Conservation (phyloP, 2,888 invertebrate genomes). For the Macaria liturata region DNA sequence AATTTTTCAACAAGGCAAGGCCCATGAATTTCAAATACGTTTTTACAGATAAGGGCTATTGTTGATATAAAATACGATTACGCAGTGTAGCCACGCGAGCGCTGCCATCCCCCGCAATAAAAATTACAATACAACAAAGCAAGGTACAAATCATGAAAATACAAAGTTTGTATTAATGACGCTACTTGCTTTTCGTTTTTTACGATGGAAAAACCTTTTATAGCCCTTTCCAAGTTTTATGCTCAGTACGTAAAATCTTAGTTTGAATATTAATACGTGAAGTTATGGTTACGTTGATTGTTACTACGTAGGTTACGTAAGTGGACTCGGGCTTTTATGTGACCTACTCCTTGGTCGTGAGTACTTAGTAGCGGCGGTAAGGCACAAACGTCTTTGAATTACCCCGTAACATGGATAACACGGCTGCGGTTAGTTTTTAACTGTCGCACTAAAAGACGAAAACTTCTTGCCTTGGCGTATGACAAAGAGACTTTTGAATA, state of each 20-base stretch:
- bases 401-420: too few species aligned
- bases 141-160: constrained; percentile 72
- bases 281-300: constrained; percentile 38
- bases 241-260: constrained; percentile 42
- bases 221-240: constrained; percentile 50
- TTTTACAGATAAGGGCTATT: constrained; percentile 75
- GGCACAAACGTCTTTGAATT: too few species aligned
- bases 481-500: too few species aligned
- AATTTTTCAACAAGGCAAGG: constrained; percentile 69
- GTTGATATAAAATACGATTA: constrained; percentile 80
- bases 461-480: too few species aligned
- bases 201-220: constrained; percentile 60
- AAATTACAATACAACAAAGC: constrained; percentile 77
- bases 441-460: too few species aligned
- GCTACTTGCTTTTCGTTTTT: constrained; percentile 59
- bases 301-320: constrained; percentile 23
- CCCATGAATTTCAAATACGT: constrained; percentile 77
- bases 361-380: too few species aligned
- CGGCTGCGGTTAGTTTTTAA: too few species aligned
- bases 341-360: neutral
- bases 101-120: constrained; percentile 63
- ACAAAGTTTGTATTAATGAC: constrained; percentile 72
- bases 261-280: constrained; percentile 46
- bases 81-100: constrained; percentile 73
- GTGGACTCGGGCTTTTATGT: constrained; percentile 4